These are phyloP conservation scores for Bradypus variegatus DNA, from an alignment of 2,797 vertebrate species.

Conservation along the genomic window DNA sequence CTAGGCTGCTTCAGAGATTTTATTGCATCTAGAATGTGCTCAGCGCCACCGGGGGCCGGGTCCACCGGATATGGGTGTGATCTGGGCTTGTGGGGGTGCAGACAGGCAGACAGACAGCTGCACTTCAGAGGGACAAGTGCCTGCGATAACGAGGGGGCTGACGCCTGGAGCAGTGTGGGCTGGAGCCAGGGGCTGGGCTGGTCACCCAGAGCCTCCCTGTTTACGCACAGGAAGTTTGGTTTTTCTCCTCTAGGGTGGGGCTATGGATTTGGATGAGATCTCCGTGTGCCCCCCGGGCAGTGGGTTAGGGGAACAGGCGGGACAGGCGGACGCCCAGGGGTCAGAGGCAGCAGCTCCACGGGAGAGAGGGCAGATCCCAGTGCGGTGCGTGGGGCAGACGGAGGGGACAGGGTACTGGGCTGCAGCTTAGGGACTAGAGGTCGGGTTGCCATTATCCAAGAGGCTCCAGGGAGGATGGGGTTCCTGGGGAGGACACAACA, in stretches of 20 bases:
- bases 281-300: neutral
- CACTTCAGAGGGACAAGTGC: too few species aligned
- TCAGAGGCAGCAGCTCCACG: neutral
- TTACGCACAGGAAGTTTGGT: neutral
- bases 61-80: fast-evolving
- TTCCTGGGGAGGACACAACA: neutral
- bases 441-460: neutral
- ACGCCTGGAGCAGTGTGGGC: too few species aligned
- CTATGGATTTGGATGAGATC: neutral
- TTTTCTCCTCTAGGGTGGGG: neutral
- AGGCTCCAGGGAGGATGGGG: neutral
- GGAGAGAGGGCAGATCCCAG: too few species aligned
- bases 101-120: too few species aligned
- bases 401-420: neutral
- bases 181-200: neutral
- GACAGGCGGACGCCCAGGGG: fast-evolving
- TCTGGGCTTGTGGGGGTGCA: too few species aligned
- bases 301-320: neutral
- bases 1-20: neutral
- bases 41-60: neutral
- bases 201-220: neutral
- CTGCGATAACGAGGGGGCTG: too few species aligned
- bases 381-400: too few species aligned
- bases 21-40: neutral
- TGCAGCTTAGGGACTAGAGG: neutral